Evolutionary conservation across 2,888 invertebrate genomes (phyloP), one percentile per base, ranked within the genome.

Genomic region (Nysson spinosus): DNA sequence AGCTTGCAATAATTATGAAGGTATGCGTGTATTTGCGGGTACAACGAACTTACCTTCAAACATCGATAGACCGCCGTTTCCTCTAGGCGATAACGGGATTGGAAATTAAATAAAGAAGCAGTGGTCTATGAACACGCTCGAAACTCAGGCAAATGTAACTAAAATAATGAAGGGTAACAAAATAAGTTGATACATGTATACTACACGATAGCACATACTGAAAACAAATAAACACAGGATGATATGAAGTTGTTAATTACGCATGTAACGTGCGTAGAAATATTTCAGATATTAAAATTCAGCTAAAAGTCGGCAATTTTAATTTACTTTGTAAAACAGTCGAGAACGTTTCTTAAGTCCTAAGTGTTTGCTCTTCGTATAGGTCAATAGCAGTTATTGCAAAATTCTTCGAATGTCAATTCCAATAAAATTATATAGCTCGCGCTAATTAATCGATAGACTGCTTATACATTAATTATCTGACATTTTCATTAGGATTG

Each of bases 11-110:
- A 17, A 46, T 43, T 14, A 32, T 30, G 32, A 12, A 26, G n/a
- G 22, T 7, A 50, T 37, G 42, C 9, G 16, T 52, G 19, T 16
- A 19, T 34, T 30, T 12, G 28, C 39, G 17, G 54, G 52, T 34
- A 43, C 28, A 22, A 54, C 61, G 34, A 55, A 85, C 86, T 86
- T 77, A 87, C 87, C 85, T 75, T 87, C 85, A 71, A 84, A 83
- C 86, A 87, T 85, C 75, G 77, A 80, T 81, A 71, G 71, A 81
- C 72, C 69, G 78, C 79, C 55, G 76, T 73, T 78, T 84, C 82
- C 82, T 83, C 79, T 66, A 61, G 72, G 72, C 54, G 82, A 83
- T 79, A 81, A 78, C 78, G 77, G 77, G 77, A 80, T 76, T 72
- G 67, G 52, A 83, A 82, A 82, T 79, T 72, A 81, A 83, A 78